Evolutionary conservation across 64 coral and sea anemone genomes (phyloP), one percentile per base, ranked within the genome.

Genomic region (Stichodactyla helianthus): DNA sequence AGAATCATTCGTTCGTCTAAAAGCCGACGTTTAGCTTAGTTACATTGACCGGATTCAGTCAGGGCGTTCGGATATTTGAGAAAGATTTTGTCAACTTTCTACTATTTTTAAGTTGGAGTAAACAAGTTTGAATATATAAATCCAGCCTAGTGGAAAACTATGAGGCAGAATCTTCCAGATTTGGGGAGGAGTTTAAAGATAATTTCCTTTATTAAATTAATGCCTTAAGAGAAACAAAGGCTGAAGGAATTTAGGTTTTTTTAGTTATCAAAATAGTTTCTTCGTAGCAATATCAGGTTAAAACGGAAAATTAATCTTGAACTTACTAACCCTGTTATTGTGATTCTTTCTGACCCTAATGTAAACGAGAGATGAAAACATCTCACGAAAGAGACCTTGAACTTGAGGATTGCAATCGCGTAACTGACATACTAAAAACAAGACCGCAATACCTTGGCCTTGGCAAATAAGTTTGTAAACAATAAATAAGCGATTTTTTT

Each of bases 291-390:
- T 74, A 74, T 74, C 68, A 74, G 25, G 8, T 31, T 10, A 4
- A 74, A 74, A 74, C 68, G 68, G 25, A 27, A 74, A 23, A 74
- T 4, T 27, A 25, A 27, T 74, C 68, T 74, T 74, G 68, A 74
- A n/a, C 68, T 74, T 31, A 19, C 68, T 74, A 71, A 74, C n/a
- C 27, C 7, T 74, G 68, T 31, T 9, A 27, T 31, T 74, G 25
- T 74, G 7, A 74, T 74, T 74, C 10, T 74, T 27, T 11, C 68
- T 31, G 68, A 74, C 68, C 68, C 68, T 74, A 74, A 74, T 74
- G 68, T 31, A 31, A 74, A 68, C 20, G 68, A 74, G 68, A 74
- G 68, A 1, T 35, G 25, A 74, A 74, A 74, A 35, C 68, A 74
- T 28, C 22, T 74, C n/a, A 13, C 26, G 25, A 74, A 74, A 14